These are phyloP conservation scores for Tetramorium bicarinatum DNA, from an alignment of 2,888 invertebrate species.

Conservation along the genomic window DNA sequence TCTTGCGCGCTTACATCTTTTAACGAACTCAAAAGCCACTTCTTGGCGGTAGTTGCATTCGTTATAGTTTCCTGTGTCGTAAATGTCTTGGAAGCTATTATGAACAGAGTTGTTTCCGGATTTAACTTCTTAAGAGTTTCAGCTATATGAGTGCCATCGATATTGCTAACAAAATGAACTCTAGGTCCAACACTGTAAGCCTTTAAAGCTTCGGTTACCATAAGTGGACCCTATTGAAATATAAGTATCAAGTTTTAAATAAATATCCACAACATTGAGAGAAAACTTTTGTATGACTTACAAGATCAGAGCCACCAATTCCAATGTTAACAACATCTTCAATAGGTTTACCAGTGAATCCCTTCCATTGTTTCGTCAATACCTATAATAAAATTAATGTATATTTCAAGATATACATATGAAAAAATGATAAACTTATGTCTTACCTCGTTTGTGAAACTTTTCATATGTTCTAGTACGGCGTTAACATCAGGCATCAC, in stretches of 20 bases:
- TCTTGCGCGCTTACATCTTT: slow-evolving; percentile 91
- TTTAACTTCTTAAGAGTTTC: slow-evolving; percentile 96
- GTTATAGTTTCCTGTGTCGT: slow-evolving; percentile 99
- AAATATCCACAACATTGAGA: background rate
- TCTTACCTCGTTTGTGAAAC: slow-evolving; percentile 94
- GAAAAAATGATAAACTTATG: slow-evolving; percentile 85
- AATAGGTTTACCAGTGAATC: slow-evolving; percentile 95
- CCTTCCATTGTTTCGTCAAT: slow-evolving; percentile 84
- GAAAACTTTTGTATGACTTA: slow-evolving; percentile 47
- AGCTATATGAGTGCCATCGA: slow-evolving; percentile 99
- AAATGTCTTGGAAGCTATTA: slow-evolving; percentile 99
- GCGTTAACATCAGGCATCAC: slow-evolving; percentile 97
- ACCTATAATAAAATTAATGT: slow-evolving; percentile 71
- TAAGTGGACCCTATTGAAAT: slow-evolving; percentile 93
- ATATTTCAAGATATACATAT: background rate
- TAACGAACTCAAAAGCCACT: slow-evolving; percentile 95
- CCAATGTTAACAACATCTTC: slow-evolving; percentile 99
- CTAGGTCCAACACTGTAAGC: slow-evolving; percentile 95
- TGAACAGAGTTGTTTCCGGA: slow-evolving; percentile 98
- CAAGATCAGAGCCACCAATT: slow-evolving; percentile 99
- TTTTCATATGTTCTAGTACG: slow-evolving; percentile 97
- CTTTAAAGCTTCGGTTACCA: slow-evolving; percentile 99
- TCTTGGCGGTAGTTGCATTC: slow-evolving; percentile 99
- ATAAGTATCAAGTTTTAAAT: slow-evolving; percentile 15
- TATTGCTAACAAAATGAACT: slow-evolving; percentile 99